These are phyloP conservation scores for Phengaris arion DNA, from an alignment of 2,888 invertebrate genomes.

Conservation along the genomic window DNA sequence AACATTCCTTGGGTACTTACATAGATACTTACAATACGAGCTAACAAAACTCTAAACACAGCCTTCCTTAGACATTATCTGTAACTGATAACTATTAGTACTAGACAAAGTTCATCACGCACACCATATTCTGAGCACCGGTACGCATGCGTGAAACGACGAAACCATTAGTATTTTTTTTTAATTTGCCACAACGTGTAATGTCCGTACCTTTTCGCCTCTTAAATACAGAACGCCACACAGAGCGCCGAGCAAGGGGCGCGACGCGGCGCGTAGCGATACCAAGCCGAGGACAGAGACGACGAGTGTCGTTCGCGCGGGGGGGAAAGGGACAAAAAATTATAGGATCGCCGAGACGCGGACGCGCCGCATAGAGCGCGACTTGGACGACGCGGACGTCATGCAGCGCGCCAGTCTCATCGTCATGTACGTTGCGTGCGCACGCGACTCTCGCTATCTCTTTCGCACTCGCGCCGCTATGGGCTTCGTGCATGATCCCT, in stretches of 20 bases:
- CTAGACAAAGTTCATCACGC: constrained; percentile 36
- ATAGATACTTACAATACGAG: constrained; percentile 5
- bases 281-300: constrained; percentile 48
- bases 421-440: constrained; percentile 85
- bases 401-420: constrained; percentile 92
- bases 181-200: constrained; percentile 50
- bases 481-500: constrained; percentile 42
- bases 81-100: constrained; percentile 34
- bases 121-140: constrained; percentile 38
- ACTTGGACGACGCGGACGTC: constrained; percentile 88
- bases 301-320: constrained; percentile 50
- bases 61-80: constrained; percentile 37
- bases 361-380: constrained; percentile 73
- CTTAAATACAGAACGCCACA: constrained; percentile 54
- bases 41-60: constrained; percentile 41
- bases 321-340: constrained; percentile 63
- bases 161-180: constrained; percentile 42
- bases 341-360: constrained; percentile 73
- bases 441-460: constrained; percentile 40
- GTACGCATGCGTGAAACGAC: constrained; percentile 43
- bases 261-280: constrained; percentile 49
- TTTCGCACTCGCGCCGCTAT: constrained; percentile 45
- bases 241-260: constrained; percentile 54
- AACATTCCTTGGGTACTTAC: not conserved
- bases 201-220: constrained; percentile 49